Base-by-base conservation (phyloP, 2,888 invertebrate species). In the Cataglyphis albicans region DNA sequence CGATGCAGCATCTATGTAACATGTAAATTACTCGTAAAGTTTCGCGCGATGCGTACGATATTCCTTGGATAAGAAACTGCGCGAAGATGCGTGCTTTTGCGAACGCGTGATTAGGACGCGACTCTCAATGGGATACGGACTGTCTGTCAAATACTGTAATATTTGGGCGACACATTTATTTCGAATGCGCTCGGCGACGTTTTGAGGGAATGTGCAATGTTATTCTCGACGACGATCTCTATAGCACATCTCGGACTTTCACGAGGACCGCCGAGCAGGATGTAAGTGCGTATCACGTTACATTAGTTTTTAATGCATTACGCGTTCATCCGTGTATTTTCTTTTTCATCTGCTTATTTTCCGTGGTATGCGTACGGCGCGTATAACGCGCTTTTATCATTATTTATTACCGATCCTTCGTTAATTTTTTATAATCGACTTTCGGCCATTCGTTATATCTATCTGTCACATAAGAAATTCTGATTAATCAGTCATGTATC, bases 61-160 rank as follows among this genome's bases (percentile, higher is more conserved):
- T 15, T 55, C 38, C 2, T 59, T 25, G 15, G 18, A 70, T 21
- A 18, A 38, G 41, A 29, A n/a, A 29, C 3, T 12, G 38, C 18
- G 25, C 10, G 55, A 41, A 35, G 18, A 29, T 85, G 87, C 12
- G 32, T 84, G 87, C 10, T 32, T 91, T 90, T 84, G 15, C n/a
- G 88, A 88, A 90, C 90, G 82, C 90, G 82, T 76, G 81, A 70
- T 84, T 70, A 74, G 65, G 84, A 87, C 83, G 85, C 83, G 84
- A 87, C 88, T 87, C 88, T 87, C 86, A 86, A 83, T 90, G 85
- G 48, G 76, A 84, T 84, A 90, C 87, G 83, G 84, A 61, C 87
- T 87, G 87, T 38, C 86, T 90, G 90, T 91, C 88, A 90, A 87
- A 87, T 86, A 38, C 18, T 52, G n/a, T 73, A 82, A 84, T 76